phyloP scores from a whole-genome alignment of 2,113 vertebrate genomes.

The Varanus komodoensis region DNA sequence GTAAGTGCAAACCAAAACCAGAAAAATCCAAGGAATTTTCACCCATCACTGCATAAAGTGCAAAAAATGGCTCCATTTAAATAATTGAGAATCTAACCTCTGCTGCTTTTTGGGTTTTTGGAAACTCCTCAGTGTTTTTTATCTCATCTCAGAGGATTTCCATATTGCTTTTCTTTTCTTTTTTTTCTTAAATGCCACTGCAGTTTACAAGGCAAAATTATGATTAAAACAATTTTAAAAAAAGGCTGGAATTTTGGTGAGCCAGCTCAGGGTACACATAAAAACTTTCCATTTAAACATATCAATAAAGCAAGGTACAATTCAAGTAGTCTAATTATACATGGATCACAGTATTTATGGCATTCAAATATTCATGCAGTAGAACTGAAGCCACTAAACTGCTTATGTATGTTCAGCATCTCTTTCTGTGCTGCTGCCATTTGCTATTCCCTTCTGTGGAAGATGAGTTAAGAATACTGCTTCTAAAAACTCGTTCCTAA shows the following conservation, averaged over 20 bases:
- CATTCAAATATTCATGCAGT: neutral
- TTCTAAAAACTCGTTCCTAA: neutral
- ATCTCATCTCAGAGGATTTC: too few relatives aligned
- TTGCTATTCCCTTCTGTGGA: constrained; percentile 55
- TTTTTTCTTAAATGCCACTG: too few relatives aligned
- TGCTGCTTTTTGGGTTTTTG: neutral
- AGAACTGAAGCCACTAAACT: neutral
- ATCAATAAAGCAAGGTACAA: neutral
- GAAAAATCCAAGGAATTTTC: neutral
- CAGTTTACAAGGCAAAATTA: too few relatives aligned
- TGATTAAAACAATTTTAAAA: too few relatives aligned
- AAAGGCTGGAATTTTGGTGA: too few relatives aligned
- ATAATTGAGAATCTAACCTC: neutral
- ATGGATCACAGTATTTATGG: constrained; percentile 31
- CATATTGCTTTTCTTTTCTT: too few relatives aligned
- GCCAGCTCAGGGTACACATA: neutral
- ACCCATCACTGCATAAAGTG: neutral
- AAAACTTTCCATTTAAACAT: neutral
- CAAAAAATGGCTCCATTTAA: neutral
- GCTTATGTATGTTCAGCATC: constrained; percentile 37
- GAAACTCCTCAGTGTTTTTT: neutral
- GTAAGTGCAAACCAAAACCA: neutral
- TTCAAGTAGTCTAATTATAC: constrained; percentile 5
- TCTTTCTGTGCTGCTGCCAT: constrained; percentile 53
- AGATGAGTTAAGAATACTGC: constrained; percentile 35